Evolutionary conservation across 2,888 invertebrate species (phyloP).

Genomic region (Lepeophtheirus nordmannii): DNA sequence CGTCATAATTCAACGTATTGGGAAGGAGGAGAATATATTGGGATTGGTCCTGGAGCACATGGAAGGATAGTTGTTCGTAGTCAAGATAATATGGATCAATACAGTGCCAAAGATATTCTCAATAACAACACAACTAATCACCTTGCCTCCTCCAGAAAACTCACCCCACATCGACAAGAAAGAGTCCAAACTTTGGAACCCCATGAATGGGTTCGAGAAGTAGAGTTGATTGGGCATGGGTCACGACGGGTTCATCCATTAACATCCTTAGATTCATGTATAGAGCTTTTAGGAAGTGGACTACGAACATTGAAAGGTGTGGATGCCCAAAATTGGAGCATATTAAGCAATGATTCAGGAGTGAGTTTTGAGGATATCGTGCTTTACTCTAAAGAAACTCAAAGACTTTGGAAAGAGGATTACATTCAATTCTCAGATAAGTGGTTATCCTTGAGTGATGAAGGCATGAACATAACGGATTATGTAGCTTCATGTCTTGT

Average conservation of each 20-base stretch:
- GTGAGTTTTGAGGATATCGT: slow-evolving; percentile 12
- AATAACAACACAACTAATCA: background rate
- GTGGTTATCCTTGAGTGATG: slow-evolving; percentile 19
- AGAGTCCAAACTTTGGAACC: slow-evolving; percentile 26
- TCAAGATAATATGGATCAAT: background rate
- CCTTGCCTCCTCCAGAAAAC: background rate
- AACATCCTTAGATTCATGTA: slow-evolving; percentile 8
- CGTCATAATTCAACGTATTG: slow-evolving; percentile 28
- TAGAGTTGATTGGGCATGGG: slow-evolving; percentile 24
- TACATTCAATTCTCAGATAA: slow-evolving; percentile 14
- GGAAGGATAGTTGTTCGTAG: slow-evolving; percentile 25
- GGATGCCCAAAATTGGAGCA: slow-evolving; percentile 2
- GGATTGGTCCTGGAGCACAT: slow-evolving; percentile 29
- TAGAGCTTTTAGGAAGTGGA: slow-evolving; percentile 25
- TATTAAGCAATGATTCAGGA: background rate
- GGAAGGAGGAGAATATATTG: slow-evolving; percentile 28
- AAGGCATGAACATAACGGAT: slow-evolving; percentile 26
- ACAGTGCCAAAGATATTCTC: background rate
- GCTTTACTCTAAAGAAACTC: background rate
- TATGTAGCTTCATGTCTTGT: slow-evolving; percentile 25
- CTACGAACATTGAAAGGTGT: slow-evolving; percentile 26
- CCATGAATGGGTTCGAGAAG: slow-evolving; percentile 25
- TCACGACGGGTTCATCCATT: slow-evolving; percentile 9
- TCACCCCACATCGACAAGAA: slow-evolving; percentile 17
- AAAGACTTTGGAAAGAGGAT: background rate